Evolutionary conservation across 2,797 vertebrate species (phyloP).

Genomic region (Orestias chungarensis): DNA sequence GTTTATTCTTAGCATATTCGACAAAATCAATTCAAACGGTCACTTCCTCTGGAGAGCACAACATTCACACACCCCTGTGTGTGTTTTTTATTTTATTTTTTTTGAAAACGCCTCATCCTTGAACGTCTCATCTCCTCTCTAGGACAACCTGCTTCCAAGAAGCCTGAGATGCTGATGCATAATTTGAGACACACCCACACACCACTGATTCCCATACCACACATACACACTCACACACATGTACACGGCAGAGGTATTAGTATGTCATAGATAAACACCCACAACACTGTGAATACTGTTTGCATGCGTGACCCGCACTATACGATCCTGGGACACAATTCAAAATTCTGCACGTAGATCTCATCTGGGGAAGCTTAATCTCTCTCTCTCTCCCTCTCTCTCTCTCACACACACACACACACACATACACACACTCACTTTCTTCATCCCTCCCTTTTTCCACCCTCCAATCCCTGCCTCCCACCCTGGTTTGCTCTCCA

Average conservation of each 20-base stretch:
- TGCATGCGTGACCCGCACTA: constrained; percentile 50
- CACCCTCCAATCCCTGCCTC: constrained; percentile 60
- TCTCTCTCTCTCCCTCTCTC: constrained; percentile 41
- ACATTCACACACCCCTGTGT: constrained; percentile 14
- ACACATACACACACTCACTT: constrained; percentile 43
- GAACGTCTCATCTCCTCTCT: constrained; percentile 27
- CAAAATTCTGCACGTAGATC: constrained; percentile 75
- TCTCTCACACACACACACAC: constrained; percentile 66
- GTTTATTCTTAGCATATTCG: neutral
- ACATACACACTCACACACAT: constrained; percentile 14
- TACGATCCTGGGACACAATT: constrained; percentile 74
- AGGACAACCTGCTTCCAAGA: constrained; percentile 41
- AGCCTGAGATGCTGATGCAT: constrained; percentile 62
- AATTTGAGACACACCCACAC: constrained; percentile 73
- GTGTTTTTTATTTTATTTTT: no score
- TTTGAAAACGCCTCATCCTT: constrained; percentile 25
- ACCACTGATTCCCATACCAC: constrained; percentile 42
- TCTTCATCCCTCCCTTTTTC: constrained; percentile 70
- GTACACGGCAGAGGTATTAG: constrained; percentile 37
- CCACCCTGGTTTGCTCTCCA: constrained; percentile 49
- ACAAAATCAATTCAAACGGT: constrained; percentile 15
- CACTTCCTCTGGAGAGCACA: constrained; percentile 29
- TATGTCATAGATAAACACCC: constrained; percentile 65
- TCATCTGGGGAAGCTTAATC: constrained; percentile 79
- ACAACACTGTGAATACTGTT: constrained; percentile 48